Conservation (phyloP, 2,888 invertebrate species). For the Agrotis ipsilon region DNA sequence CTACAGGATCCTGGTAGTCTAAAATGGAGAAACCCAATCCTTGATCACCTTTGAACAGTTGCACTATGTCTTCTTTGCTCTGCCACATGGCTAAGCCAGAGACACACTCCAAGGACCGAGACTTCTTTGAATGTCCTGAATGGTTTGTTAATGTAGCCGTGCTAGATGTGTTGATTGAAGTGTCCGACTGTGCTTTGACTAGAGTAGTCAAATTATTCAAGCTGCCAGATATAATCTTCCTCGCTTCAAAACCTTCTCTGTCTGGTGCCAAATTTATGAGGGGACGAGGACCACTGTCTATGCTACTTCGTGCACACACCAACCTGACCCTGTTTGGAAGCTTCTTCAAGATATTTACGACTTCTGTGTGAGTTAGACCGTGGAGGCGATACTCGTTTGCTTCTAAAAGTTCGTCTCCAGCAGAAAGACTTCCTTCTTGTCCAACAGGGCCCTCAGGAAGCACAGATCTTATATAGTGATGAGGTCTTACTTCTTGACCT, state of each 20-base stretch:
- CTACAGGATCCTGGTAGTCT: slow-evolving; percentile 99
- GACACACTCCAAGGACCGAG: slow-evolving; percentile 98
- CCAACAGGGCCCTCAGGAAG: slow-evolving; percentile 99
- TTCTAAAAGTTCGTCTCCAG: slow-evolving; percentile 99
- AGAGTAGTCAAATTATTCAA: slow-evolving; percentile 95
- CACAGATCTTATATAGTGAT: slow-evolving; percentile 99
- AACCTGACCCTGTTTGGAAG: slow-evolving; percentile 97
- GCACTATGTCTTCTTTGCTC: slow-evolving; percentile 97
- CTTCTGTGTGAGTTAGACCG: slow-evolving; percentile 98
- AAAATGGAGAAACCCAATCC: slow-evolving; percentile 99
- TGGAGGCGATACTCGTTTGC: slow-evolving; percentile 98
- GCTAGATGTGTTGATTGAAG: slow-evolving; percentile 97
- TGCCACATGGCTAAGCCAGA: slow-evolving; percentile 99
- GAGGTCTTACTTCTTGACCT: slow-evolving; percentile 99
- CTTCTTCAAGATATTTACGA: slow-evolving; percentile 98
- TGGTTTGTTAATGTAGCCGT: slow-evolving; percentile 95
- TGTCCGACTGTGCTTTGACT: slow-evolving; percentile 98
- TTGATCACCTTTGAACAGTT: slow-evolving; percentile 97
- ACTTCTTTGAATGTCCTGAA: slow-evolving; percentile 93
- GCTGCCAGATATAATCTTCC: slow-evolving; percentile 96
- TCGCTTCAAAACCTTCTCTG: slow-evolving; percentile 94
- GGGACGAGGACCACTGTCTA: slow-evolving; percentile 93
- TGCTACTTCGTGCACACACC: slow-evolving; percentile 96
- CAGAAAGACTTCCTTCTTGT: slow-evolving; percentile 96
- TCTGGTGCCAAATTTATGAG: slow-evolving; percentile 95